phyloP scores from a whole-genome alignment of 53 echinoderm and acorn worm species.

The Echinometra lucunter region DNA sequence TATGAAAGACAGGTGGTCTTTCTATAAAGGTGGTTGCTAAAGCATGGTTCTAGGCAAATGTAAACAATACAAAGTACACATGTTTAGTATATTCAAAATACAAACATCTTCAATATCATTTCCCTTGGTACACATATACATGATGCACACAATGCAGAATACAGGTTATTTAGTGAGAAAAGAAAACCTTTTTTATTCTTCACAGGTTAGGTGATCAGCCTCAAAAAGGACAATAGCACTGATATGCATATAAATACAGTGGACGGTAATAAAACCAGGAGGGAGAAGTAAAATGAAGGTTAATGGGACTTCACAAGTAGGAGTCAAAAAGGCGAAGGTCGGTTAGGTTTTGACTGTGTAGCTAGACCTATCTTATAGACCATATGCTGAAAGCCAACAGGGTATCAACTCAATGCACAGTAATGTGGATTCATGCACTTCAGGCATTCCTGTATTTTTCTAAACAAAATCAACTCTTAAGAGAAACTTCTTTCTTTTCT shows the following conservation, averaged over 20 bases:
- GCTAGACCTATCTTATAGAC: not conserved
- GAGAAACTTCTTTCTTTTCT: too few species aligned
- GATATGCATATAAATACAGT: slow-evolving; percentile 38
- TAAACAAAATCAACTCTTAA: too few species aligned
- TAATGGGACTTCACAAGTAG: slow-evolving; percentile 13
- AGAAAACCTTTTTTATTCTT: not conserved
- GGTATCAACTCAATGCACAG: too few species aligned
- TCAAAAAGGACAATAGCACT: not conserved
- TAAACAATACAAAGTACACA: not conserved
- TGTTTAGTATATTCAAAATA: too few species aligned
- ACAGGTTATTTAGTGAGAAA: not conserved
- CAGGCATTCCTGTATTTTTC: too few species aligned
- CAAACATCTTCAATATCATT: too few species aligned
- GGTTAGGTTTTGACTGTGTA: not conserved
- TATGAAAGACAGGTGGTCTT: too few species aligned
- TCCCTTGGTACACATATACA: too few species aligned
- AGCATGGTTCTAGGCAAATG: not conserved
- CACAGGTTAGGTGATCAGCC: not conserved
- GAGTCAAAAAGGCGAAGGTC: not conserved
- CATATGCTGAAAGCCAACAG: not conserved
- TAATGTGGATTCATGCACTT: too few species aligned
- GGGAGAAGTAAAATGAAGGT: not conserved
- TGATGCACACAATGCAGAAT: not conserved
- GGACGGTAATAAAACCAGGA: not conserved
- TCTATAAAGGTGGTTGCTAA: too few species aligned